Evolutionary conservation across 2,888 invertebrate species (phyloP).

Genomic region (Pimpla rufipes): DNA sequence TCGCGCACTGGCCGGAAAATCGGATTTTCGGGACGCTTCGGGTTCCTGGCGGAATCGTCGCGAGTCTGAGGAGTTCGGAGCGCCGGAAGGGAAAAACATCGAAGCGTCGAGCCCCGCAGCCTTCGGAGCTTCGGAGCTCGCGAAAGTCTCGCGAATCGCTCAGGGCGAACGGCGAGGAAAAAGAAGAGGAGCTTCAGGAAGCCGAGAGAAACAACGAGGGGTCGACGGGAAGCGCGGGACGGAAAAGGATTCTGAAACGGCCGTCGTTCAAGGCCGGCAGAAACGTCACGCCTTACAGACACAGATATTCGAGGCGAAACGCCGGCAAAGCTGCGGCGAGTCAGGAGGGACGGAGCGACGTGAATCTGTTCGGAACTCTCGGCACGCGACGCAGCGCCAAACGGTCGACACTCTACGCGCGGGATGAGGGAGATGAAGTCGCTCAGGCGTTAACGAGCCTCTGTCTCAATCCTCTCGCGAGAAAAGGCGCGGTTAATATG

Average conservation of each 20-base stretch:
- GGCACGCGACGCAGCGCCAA: constrained; percentile 72
- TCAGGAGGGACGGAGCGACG: constrained; percentile 31
- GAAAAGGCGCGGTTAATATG: constrained; percentile 80
- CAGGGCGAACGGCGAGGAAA: neutral
- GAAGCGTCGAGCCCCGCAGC: constrained; percentile 68
- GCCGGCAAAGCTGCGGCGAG: constrained; percentile 54
- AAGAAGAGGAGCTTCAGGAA: constrained; percentile 16
- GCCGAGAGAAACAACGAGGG: constrained; percentile 39
- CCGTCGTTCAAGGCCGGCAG: constrained; percentile 75
- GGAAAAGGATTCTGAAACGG: constrained; percentile 64
- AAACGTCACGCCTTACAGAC: constrained; percentile 70
- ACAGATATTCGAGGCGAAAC: constrained; percentile 54
- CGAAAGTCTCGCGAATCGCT: neutral
- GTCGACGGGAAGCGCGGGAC: constrained; percentile 48
- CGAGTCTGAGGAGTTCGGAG: constrained; percentile 50
- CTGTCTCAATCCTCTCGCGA: constrained; percentile 82
- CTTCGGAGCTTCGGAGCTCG: constrained; percentile 22
- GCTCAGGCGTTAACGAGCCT: constrained; percentile 79
- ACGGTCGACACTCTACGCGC: constrained; percentile 82
- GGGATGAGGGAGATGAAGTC: constrained; percentile 81
- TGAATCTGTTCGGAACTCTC: constrained; percentile 40
- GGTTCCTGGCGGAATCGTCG: constrained; percentile 43
- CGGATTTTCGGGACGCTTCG: constrained; percentile 50
- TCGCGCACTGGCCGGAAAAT: constrained; percentile 74
- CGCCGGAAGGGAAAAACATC: constrained; percentile 66